Evolutionary conservation across 2,113 vertebrate genomes (phyloP), one percentile per base, ranked within the genome.

Genomic region (Chaetops frenatus): DNA sequence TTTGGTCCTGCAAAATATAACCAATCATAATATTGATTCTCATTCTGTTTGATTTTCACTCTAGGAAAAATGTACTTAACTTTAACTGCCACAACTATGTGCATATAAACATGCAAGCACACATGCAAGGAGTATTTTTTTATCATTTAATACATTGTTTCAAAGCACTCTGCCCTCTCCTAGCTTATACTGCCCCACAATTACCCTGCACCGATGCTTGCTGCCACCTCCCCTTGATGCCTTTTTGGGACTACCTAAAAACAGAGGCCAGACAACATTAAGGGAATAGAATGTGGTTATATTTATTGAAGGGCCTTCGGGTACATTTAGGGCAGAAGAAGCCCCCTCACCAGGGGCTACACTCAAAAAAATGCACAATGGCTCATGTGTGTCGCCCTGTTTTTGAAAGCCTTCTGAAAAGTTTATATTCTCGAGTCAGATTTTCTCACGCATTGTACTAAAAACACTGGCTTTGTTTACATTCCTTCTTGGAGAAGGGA

Each of bases 71-170:
- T 3, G 9, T 12, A 17, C 25, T 73, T 48, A 84, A 31, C 51
- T 50, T 19, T 64, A 64, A 82, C 10, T 66, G 54, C 31, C 18
- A 0, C 20, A 53, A 51, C 14, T 27, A 12, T 10, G 23, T 11
- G 17, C 16, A 40, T 10, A 42, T 10, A 65, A 53, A 62, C 21
- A 64, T 3, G 4, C 20, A 57, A 70, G 38, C 7, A 47, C 15
- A 58, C 20, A 28, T 2, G 2, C 4, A 19, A 66, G 42, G 62
- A 70, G 54, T 25, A 15, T 70, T 86, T 81, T 81, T 91, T 77
- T 85, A 35, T 38, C 36, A 14, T 16, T 15, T 12, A 77, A 54
- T 28, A 11, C 0, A 0, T 22, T 3, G 2, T 50, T 92, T 47
- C 51, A 86, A 45, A 54, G 60, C 36, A n/a, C 21, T 9, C 56